These are phyloP conservation scores for Petrocephalus sullivani DNA, from an alignment of 2,797 vertebrate species.

Conservation along the genomic window DNA sequence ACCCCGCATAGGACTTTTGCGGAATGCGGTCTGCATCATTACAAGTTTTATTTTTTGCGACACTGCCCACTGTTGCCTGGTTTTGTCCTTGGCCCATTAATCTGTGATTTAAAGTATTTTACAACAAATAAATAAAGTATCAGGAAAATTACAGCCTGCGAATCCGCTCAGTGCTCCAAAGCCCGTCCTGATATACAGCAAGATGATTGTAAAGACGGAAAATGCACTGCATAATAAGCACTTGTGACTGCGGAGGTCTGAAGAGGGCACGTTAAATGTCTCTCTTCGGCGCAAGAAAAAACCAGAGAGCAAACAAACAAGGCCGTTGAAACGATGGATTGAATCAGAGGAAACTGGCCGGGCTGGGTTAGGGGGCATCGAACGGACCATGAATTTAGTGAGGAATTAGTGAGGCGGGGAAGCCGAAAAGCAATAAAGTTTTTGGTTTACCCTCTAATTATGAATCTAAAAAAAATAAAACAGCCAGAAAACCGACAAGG, in stretches of 20 bases:
- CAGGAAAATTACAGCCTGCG: background rate
- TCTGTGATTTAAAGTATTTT: background rate
- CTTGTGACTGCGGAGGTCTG: background rate
- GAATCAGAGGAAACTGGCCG: background rate
- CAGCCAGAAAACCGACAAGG: background rate
- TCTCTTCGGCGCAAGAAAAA: background rate
- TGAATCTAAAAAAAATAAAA: background rate
- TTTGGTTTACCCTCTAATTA: background rate
- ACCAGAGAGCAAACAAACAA: background rate
- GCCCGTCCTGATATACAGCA: background rate
- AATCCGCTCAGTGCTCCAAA: background rate
- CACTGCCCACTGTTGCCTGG: background rate
- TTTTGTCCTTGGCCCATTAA: background rate
- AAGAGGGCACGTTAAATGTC: background rate
- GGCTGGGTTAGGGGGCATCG: background rate
- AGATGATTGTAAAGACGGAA: background rate
- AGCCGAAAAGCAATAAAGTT: background rate
- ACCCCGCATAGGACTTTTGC: background rate
- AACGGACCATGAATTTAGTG: background rate
- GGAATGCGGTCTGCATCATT: background rate
- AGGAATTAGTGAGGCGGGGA: background rate
- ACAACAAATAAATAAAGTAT: background rate
- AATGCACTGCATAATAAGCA: background rate
- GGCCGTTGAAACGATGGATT: background rate
- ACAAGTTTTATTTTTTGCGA: background rate